phyloP scores from a whole-genome alignment of 2,113 vertebrate species.

The Ginglymostoma cirratum region DNA sequence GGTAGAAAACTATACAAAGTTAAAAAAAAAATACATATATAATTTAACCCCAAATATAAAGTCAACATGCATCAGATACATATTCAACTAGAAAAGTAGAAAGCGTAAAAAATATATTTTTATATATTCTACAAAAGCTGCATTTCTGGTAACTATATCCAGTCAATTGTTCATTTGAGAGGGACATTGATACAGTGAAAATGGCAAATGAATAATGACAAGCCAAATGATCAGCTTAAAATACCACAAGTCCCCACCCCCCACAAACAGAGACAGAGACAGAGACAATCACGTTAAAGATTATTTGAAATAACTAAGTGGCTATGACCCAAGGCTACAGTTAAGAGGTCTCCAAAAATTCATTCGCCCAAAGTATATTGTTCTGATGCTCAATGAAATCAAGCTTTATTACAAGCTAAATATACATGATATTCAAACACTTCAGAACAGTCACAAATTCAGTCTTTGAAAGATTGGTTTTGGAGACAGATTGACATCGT shows the following conservation, averaged over 20 bases:
- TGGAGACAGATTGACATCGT: not conserved
- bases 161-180: not conserved
- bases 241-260: too few relatives aligned
- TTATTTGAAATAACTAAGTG: not conserved
- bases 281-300: too few relatives aligned
- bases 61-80: conserved; percentile 35
- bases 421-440: not conserved
- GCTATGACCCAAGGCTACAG: not conserved
- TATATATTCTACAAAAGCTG: conserved; percentile 21
- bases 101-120: conserved; percentile 18
- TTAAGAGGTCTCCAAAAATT: not conserved
- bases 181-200: not conserved
- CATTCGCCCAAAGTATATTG: not conserved
- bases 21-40: conserved; percentile 23
- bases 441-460: not conserved
- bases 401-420: conserved; percentile 2
- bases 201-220: not conserved
- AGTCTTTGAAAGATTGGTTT: not conserved
- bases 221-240: not conserved
- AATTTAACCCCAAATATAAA: conserved; percentile 35
- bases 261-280: too few relatives aligned
- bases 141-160: conserved; percentile 33
- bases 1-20: conserved; percentile 36
- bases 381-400: not conserved
- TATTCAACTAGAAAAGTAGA: conserved; percentile 25